Conservation (phyloP, 2,888 invertebrate genomes). For the Xestia xanthographa region DNA sequence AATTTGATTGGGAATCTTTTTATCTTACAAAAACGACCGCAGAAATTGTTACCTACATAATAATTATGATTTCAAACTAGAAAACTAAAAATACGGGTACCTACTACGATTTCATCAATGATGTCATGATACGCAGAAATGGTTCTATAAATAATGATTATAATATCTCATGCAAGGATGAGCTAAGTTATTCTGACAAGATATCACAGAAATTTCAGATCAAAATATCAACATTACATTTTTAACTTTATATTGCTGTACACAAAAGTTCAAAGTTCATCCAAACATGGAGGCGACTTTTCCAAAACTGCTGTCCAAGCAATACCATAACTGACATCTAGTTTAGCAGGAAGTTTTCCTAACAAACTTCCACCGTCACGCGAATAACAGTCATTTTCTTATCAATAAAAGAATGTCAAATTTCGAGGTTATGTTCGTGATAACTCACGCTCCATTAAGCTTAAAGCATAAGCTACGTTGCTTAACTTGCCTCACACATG, state of each 20-base stretch:
- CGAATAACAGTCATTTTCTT: slow-evolving; percentile 72
- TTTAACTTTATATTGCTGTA: background rate
- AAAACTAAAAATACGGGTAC: background rate
- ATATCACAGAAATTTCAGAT: background rate
- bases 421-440: slow-evolving; percentile 76
- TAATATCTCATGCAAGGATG: background rate
- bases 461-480: slow-evolving; percentile 69
- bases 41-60: background rate
- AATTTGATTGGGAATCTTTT: background rate
- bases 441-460: slow-evolving; percentile 78
- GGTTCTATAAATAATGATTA: background rate
- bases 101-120: background rate
- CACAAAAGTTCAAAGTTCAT: background rate
- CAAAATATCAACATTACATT: background rate
- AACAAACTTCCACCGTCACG: slow-evolving; percentile 35
- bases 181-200: background rate
- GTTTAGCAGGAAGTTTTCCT: slow-evolving; percentile 27
- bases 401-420: slow-evolving; percentile 78
- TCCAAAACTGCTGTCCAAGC: background rate
- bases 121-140: background rate
- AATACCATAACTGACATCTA: slow-evolving; percentile 19
- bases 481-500: slow-evolving; percentile 52
- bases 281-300: background rate
- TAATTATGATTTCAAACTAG: background rate
- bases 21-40: background rate